phyloP scores from a whole-genome alignment of 2,113 vertebrate species.

The Xyliphius kryptos region DNA sequence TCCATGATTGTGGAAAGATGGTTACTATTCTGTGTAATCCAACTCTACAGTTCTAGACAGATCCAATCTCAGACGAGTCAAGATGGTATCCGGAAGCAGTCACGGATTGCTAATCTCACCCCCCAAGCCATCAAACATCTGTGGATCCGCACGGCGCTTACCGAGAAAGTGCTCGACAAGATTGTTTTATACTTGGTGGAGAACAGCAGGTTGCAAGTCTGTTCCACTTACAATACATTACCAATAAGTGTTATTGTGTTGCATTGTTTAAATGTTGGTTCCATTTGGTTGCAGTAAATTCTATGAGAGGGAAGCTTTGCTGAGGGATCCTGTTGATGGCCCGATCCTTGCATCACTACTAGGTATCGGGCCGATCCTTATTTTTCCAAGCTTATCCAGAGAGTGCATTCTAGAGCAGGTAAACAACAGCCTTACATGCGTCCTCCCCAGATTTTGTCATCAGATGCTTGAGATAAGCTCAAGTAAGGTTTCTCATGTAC shows the following conservation, averaged over 20 bases:
- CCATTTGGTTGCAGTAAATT: constrained; percentile 69
- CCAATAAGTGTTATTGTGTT: neutral
- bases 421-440: too few relatives aligned
- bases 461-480: too few relatives aligned
- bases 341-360: constrained; percentile 90
- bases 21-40: too few relatives aligned
- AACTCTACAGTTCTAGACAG: constrained; percentile 67
- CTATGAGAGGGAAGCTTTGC: constrained; percentile 91
- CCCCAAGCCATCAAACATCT: constrained; percentile 87
- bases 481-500: too few relatives aligned
- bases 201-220: constrained; percentile 79
- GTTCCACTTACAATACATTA: too few relatives aligned
- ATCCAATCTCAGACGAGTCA: constrained; percentile 76
- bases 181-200: constrained; percentile 89
- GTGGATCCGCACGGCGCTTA: constrained; percentile 93
- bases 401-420: too few relatives aligned
- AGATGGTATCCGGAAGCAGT: constrained; percentile 71
- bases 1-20: neutral
- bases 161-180: constrained; percentile 94
- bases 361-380: constrained; percentile 62
- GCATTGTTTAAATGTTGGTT: neutral
- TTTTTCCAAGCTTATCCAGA: too few relatives aligned
- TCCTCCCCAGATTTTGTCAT: too few relatives aligned
- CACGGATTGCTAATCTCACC: constrained; percentile 74
- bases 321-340: constrained; percentile 92